Conservation (phyloP, 2,888 invertebrate genomes). For the Psylliodes chrysocephalus region DNA sequence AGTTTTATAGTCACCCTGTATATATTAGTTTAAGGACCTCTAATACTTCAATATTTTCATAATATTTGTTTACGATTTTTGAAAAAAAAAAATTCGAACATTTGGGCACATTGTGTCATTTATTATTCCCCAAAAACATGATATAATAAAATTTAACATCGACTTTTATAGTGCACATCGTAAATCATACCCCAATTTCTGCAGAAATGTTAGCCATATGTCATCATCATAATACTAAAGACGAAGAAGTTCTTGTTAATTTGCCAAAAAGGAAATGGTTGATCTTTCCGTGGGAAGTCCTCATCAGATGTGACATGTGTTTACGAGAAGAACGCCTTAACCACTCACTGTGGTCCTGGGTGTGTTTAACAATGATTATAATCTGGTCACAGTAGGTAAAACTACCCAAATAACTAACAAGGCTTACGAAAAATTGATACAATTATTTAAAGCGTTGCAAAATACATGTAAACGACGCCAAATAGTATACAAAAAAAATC, state of each 20-base stretch:
- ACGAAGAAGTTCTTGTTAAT: conserved; percentile 33
- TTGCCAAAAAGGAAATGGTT: conserved; percentile 37
- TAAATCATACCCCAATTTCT: conserved; percentile 22
- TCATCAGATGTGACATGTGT: conserved; percentile 39
- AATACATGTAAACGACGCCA: too few relatives aligned
- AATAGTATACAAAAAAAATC: too few relatives aligned
- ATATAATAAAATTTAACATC: not conserved
- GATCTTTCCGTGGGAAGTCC: conserved; percentile 37
- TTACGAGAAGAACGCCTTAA: conserved; percentile 36
- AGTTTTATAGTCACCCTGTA: too few relatives aligned
- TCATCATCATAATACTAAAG: conserved; percentile 28
- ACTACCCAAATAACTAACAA: not conserved
- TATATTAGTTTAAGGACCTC: too few relatives aligned
- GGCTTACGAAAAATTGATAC: too few relatives aligned
- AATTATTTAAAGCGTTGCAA: too few relatives aligned
- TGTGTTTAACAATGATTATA: conserved; percentile 5
- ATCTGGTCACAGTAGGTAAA: not conserved
- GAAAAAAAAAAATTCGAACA: too few relatives aligned
- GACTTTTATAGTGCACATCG: not conserved
- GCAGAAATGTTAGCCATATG: conserved; percentile 30
- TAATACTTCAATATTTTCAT: too few relatives aligned
- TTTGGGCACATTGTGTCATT: too few relatives aligned
- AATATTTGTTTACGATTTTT: too few relatives aligned
- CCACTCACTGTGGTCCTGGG: conserved; percentile 35
- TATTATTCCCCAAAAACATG: too few relatives aligned